Evolutionary conservation across 92 coral and sea anemone species (phyloP).

Genomic region (Porites divaricata): DNA sequence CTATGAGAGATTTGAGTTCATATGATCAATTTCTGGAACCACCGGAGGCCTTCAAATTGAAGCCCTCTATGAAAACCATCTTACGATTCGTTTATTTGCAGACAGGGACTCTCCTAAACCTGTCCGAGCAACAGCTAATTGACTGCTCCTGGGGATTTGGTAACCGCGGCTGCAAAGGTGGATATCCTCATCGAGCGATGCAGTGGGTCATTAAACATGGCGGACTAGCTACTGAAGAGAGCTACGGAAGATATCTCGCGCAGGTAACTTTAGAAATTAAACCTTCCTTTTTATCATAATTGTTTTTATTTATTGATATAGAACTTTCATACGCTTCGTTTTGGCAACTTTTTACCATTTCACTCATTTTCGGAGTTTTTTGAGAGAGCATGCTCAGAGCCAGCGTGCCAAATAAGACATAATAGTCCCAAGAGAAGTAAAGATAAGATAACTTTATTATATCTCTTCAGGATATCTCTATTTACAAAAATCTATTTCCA

Average conservation of each 20-base stretch:
- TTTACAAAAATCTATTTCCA: no score
- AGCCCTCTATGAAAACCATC: neutral
- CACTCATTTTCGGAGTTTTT: no score
- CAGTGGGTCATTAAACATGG: slow-evolving; percentile 99
- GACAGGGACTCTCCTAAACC: slow-evolving; percentile 85
- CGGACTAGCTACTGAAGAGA: slow-evolving; percentile 91
- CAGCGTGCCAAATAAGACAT: no score
- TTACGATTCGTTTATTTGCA: slow-evolving; percentile 16
- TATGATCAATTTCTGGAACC: neutral
- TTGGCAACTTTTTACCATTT: no score
- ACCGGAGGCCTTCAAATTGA: neutral
- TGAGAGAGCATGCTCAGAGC: no score
- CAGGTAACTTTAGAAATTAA: slow-evolving; percentile 62
- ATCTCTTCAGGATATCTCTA: no score
- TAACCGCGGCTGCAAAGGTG: slow-evolving; percentile 99
- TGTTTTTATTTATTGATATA: neutral
- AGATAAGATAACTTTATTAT: no score
- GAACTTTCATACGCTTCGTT: no score
- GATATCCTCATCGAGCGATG: slow-evolving; percentile 96
- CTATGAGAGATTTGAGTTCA: no score
- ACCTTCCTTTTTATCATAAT: neutral
- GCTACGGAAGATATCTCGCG: slow-evolving; percentile 93
- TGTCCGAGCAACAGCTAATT: slow-evolving; percentile 96
- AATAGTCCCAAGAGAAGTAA: no score
- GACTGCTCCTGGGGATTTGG: slow-evolving; percentile 99